Evolutionary conservation across 2,113 vertebrate species (phyloP).

Genomic region (Kryptolebias marmoratus): DNA sequence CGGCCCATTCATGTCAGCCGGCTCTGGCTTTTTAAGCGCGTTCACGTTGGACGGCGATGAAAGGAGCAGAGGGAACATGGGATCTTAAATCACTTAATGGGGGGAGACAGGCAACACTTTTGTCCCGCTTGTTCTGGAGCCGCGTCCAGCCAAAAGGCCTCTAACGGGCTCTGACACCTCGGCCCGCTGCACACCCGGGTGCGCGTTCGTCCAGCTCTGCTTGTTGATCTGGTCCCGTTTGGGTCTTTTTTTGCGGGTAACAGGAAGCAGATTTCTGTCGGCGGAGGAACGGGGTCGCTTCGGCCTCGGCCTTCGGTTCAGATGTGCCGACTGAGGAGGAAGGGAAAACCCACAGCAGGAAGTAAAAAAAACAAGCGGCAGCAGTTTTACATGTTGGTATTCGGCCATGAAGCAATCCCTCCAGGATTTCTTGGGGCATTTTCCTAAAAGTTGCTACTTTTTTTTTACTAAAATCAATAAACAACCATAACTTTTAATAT

Average conservation of each 20-base stretch:
- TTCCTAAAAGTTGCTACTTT: too few species aligned
- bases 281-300: constrained; percentile 53
- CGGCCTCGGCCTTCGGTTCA: constrained; percentile 50
- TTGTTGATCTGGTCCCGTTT: constrained; percentile 48
- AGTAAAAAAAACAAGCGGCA: constrained; percentile 49
- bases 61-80: constrained; percentile 72
- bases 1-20: constrained; percentile 70
- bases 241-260: constrained; percentile 24
- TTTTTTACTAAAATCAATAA: too few species aligned
- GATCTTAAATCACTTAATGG: constrained; percentile 81
- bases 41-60: constrained; percentile 75
- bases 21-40: constrained; percentile 68
- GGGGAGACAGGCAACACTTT: constrained; percentile 77
- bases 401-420: constrained; percentile 15
- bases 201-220: constrained; percentile 19
- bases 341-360: constrained; percentile 31
- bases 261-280: constrained; percentile 44
- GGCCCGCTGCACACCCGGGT: constrained; percentile 56
- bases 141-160: constrained; percentile 68
- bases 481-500: too few species aligned
- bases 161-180: constrained; percentile 76
- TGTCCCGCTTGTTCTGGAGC: constrained; percentile 77
- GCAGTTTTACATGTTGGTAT: constrained; percentile 20
- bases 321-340: constrained; percentile 43
- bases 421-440: neutral